Base-by-base conservation (phyloP, 2,113 vertebrate genomes). In the Danionella cerebrum region DNA sequence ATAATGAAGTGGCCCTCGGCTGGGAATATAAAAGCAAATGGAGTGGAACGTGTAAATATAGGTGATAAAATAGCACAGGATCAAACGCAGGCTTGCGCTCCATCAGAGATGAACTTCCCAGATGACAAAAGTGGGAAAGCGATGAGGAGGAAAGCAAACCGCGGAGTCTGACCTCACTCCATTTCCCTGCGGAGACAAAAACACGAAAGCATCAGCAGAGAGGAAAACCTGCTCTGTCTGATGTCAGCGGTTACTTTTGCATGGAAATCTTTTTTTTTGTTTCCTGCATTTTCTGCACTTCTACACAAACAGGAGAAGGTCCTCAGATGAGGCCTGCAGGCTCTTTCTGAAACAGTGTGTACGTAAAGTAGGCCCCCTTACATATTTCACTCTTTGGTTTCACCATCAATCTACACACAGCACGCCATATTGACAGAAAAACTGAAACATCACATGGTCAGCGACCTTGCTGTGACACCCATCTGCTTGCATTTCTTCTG, bases 211-310 rank as follows among this genome's bases (percentile, higher is more conserved):
- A 67, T 44, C 27, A 71, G 55, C 70, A 51, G 68, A 71, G 64
- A 69, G 50, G 68, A 71, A 55, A 58, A 38, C 35, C 54, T 60
- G 39, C 16, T 24, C 7, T 35, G 14, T 14, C 18, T 63, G 68
- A 67, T 42, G 73, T 71, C 57, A 74, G 14, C 67, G 41, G 67
- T 71, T 55, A 75, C 71, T 75, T 67, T 67, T 71, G 70, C 54
- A 75, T 75, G 73, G 36, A 71, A 71, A 63, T 67, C 12, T 71
- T 63, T 71, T 63, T 74, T 70, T 29, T 71, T 67, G 67, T 63
- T 74, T 70, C 9, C 67, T 5, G 62, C 54, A 57, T 67, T 54
- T 63, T 67, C 42, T 38, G 64, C 12, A 14, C 21, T n/a, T n/a
- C n/a, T n/a, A n/a, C n/a, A n/a, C n/a, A n/a, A n/a, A n/a, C n/a